phyloP scores from a whole-genome alignment of 2,113 vertebrate species.

The Ammodytes dubius region DNA sequence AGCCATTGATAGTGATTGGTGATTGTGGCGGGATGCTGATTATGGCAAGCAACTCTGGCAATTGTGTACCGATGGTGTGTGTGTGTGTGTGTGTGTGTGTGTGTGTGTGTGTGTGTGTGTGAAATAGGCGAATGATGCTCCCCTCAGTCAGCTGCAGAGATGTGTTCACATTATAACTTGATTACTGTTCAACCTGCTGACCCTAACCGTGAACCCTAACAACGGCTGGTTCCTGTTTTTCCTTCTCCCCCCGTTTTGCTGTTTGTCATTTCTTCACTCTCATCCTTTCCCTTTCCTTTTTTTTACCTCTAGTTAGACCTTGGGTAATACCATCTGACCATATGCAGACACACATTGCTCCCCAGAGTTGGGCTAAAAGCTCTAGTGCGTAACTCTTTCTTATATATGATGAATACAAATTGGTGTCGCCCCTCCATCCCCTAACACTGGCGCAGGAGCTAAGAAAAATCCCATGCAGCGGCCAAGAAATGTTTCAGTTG shows the following conservation, averaged over 20 bases:
- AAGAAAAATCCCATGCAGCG: no score
- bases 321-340: slow-evolving; percentile 52
- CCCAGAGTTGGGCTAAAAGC: slow-evolving; percentile 44
- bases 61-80: slow-evolving; percentile 25
- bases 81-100: slow-evolving; percentile 40
- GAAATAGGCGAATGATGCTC: slow-evolving; percentile 33
- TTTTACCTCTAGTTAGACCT: slow-evolving; percentile 34
- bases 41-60: slow-evolving; percentile 34
- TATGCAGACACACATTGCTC: slow-evolving; percentile 34
- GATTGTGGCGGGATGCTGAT: slow-evolving; percentile 69
- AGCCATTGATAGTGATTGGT: slow-evolving; percentile 72
- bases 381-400: no score
- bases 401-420: no score
- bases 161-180: slow-evolving; percentile 63
- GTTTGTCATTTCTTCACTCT: slow-evolving; percentile 2
- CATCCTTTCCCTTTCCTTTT: not conserved
- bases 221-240: slow-evolving; percentile 46
- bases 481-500: no score
- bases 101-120: slow-evolving; percentile 40
- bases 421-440: no score
- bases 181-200: slow-evolving; percentile 71
- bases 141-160: slow-evolving; percentile 52
- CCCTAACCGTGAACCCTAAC: slow-evolving; percentile 65
- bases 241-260: not conserved
- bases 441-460: no score